Base-by-base conservation (phyloP, 2,797 vertebrate genomes). In the Typhlichthys eigenmanni region DNA sequence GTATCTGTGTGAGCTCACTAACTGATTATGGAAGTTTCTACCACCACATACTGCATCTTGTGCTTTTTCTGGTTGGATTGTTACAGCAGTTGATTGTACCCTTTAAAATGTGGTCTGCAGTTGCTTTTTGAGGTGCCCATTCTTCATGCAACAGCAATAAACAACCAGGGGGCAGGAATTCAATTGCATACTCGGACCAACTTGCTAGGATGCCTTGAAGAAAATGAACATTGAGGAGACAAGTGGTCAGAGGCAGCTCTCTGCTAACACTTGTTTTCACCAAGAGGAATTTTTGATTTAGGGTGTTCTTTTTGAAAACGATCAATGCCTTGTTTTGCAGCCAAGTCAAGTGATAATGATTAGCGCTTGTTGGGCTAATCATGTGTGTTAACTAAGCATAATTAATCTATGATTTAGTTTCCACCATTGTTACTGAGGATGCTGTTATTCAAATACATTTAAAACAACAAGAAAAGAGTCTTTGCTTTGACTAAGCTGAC, bases 101-200 rank as follows among this genome's bases (percentile, higher is more conserved):
- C 61, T 74, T 78, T 75, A 62, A 81, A 76, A 84, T 71, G 63
- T 68, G 58, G 65, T 75, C 74, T 77, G 60, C 32, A 65, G 72
- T 81, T 79, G 62, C 59, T 79, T 76, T 69, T 48, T 50, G 62
- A 51, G 59, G 55, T 51, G 58, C 50, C 34, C 50, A 47, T 71
- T 77, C 69, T 65, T 71, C 71, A 73, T 72, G 66, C 66, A 81
- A 62, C 72, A 74, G 68, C 63, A 73, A 71, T 68, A 73, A 81
- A 82, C 70, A 79, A 69, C 81, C 77, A 61, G 63, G 54, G 72
- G 82, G 69, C 60, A 75, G 24, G 11, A 51, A 56, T 62, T 69
- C 50, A 71, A 58, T 46, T 66, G 49, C 60, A 69, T 45, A 16
- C 19, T 58, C 67, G 19, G 13, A 34, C 51, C 58, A 55, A 46